phyloP scores from a whole-genome alignment of 64 coral and sea anemone genomes.

The Pachyseris speciosa region DNA sequence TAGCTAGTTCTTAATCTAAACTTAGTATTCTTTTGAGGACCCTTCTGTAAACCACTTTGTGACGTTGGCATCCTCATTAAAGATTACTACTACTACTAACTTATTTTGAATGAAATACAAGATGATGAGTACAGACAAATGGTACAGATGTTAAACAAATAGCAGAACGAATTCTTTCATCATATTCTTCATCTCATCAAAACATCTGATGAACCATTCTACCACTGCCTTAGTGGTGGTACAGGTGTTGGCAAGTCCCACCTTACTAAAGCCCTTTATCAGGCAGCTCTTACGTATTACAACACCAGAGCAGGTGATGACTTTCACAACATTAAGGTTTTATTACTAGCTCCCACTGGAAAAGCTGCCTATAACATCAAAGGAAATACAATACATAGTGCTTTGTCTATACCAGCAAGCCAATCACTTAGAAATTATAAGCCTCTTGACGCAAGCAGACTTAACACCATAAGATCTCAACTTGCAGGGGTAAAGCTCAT shows the following conservation, averaged over 20 bases:
- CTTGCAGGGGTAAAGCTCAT: constrained; percentile 42
- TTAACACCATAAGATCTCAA: constrained; percentile 40
- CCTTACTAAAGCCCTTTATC: constrained; percentile 33
- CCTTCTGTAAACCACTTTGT: no score
- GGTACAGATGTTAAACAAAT: constrained; percentile 8
- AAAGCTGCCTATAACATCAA: no score
- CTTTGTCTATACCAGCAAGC: no score
- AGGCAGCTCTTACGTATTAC: constrained; percentile 30
- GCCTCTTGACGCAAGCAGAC: no score
- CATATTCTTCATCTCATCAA: constrained; percentile 14
- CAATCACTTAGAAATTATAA: no score
- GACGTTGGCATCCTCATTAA: no score
- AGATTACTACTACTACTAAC: not conserved
- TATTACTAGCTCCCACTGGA: constrained; percentile 43
- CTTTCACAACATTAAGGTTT: constrained; percentile 35
- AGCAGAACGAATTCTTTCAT: constrained; percentile 23
- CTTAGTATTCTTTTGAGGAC: no score
- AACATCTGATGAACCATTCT: constrained; percentile 21
- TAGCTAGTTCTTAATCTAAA: no score
- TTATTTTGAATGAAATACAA: constrained; percentile 28
- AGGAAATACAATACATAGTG: no score
- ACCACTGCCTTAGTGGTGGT: constrained; percentile 9
- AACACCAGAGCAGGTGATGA: constrained; percentile 17
- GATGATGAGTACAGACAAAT: no score
- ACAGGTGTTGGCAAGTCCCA: no score